Evolutionary conservation across 2,888 invertebrate genomes (phyloP), one percentile per base, ranked within the genome.

Genomic region (Pogonocherus hispidulus): DNA sequence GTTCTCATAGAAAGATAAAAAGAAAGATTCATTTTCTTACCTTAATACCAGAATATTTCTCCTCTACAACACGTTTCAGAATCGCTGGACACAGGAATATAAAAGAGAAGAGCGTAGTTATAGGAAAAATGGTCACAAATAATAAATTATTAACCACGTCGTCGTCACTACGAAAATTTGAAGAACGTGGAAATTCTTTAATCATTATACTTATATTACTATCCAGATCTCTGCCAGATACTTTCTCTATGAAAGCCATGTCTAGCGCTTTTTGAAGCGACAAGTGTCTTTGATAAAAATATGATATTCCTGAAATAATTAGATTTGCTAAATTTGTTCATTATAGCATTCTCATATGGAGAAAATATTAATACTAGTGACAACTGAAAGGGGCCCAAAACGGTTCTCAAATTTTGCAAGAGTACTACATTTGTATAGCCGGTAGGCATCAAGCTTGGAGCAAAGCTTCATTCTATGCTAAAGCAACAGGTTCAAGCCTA

Each of bases 211-310:
- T 76, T 19, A 82, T 19, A 27, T 76, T 66, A 27, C 66, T 47
- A 20, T 69, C 49, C 11, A 71, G 27, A n/a, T 64, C 62, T 37
- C 66, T 59, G n/a, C 67, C 60, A 20, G 60, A 56, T 44, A 66
- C 44, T 52, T 72, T 76, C 66, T 87, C 83, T 49, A 91, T 85
- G 77, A 86, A 91, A 23, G 87, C 86, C 0, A 86, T 86, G 79
- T 92, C 91, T 35, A 92, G 82, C 0, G 89, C 87, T 84, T 88
- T 86, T 80, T 92, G 91, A 0, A 92, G 75, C 0, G 86, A 84
- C 74, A 91, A 83, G 76, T 91, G 91, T 19, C 80, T 81, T 82
- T 68, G 62, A 87, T 87, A 69, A 76, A 82, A 70, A 85, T 84
- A 77, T 16, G 35, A 56, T 20, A 32, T 56, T 14, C 18, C 71